These are phyloP conservation scores for Malaclemys terrapin DNA, from an alignment of 2,113 vertebrate genomes.

Conservation along the genomic window DNA sequence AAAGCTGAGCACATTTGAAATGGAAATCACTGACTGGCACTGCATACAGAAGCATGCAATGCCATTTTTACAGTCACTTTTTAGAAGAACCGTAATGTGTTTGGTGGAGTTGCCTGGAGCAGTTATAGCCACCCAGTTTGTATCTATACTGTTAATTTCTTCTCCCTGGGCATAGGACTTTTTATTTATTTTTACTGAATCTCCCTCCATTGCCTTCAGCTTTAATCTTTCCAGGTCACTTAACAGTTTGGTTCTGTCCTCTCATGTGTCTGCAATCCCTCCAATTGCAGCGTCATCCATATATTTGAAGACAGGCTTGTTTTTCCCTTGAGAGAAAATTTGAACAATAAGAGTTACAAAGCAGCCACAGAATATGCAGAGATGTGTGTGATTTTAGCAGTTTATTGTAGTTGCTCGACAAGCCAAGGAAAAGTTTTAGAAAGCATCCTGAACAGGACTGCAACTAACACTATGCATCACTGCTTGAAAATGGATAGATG, in stretches of 20 bases:
- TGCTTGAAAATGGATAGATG: not conserved
- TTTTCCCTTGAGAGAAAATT: not conserved
- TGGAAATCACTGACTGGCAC: not conserved
- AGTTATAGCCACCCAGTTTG: not conserved
- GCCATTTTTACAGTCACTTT: not conserved
- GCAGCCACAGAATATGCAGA: not conserved
- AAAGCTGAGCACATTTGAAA: rapidly evolving
- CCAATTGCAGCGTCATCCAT: not conserved
- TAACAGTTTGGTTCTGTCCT: not conserved
- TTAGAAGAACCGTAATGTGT: not conserved
- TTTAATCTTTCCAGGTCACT: not conserved
- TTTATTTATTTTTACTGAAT: not conserved
- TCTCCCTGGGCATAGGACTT: not conserved
- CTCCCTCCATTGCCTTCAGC: not conserved
- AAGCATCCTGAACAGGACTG: not conserved
- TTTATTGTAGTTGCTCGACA: not conserved
- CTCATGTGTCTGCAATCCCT: too few relatives aligned
- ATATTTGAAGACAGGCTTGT: not conserved
- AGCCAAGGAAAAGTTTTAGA: not conserved
- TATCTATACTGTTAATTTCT: not conserved
- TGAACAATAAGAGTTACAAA: not conserved
- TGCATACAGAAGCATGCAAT: not conserved
- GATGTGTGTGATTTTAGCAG: not conserved
- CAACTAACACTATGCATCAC: rapidly evolving
- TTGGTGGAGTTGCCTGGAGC: not conserved